Evolutionary conservation across 2,888 invertebrate species (phyloP).

Genomic region (Caenorhabditis zanzibari): DNA sequence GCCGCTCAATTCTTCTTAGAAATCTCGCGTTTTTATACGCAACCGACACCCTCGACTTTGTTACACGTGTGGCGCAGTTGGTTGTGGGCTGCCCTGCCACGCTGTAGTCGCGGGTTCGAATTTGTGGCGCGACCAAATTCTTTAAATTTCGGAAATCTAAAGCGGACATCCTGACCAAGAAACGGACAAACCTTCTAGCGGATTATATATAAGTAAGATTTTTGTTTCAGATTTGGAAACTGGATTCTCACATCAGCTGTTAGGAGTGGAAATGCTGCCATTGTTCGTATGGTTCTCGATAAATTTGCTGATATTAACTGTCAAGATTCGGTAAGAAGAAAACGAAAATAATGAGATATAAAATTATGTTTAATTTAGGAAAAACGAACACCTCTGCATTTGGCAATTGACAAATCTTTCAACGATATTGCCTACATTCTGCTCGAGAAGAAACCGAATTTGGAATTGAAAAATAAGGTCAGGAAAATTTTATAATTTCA

Average conservation of each 20-base stretch:
- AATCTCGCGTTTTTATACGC: too few relatives aligned
- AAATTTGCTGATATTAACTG: slow-evolving; percentile 98
- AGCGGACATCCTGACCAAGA: too few relatives aligned
- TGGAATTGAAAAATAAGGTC: slow-evolving; percentile 93
- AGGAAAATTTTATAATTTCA: not conserved
- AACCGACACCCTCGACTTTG: too few relatives aligned
- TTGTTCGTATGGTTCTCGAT: slow-evolving; percentile 94
- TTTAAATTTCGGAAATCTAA: slow-evolving; percentile 9
- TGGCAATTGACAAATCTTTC: slow-evolving; percentile 97
- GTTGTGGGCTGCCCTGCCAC: too few relatives aligned
- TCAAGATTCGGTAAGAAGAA: slow-evolving; percentile 88
- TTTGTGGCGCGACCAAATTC: too few relatives aligned
- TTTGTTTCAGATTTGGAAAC: slow-evolving; percentile 89
- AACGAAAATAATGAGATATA: not conserved
- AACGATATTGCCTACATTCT: slow-evolving; percentile 90
- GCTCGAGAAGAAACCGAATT: slow-evolving; percentile 93
- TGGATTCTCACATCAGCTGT: slow-evolving; percentile 93
- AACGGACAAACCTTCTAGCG: too few relatives aligned
- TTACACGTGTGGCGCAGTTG: too few relatives aligned
- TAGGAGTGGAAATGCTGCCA: slow-evolving; percentile 93
- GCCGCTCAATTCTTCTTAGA: too few relatives aligned
- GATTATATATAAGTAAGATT: too few relatives aligned
- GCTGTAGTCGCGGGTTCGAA: too few relatives aligned
- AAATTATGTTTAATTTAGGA: slow-evolving; percentile 86
- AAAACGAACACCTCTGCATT: slow-evolving; percentile 95